Evolutionary conservation across 2,797 vertebrate species (phyloP).

Genomic region (Channallabes apus): DNA sequence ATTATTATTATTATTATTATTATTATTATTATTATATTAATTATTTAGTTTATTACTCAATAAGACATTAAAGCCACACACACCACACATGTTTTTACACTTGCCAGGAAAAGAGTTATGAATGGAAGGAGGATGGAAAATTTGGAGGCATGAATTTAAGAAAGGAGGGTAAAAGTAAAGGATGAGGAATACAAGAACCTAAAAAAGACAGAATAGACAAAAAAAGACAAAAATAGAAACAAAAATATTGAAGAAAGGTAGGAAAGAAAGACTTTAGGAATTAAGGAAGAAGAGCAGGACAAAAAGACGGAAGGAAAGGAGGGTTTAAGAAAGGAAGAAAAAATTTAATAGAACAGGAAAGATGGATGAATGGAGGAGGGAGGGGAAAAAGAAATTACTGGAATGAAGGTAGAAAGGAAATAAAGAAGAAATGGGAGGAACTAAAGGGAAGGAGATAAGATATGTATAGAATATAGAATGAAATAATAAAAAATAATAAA

Average conservation of each 20-base stretch:
- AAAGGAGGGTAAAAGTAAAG: background rate
- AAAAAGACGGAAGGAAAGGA: background rate
- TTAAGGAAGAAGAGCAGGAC: background rate
- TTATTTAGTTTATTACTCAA: too few species aligned
- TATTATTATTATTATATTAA: background rate
- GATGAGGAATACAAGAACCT: background rate
- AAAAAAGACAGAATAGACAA: background rate
- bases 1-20: background rate
- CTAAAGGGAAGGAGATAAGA: background rate
- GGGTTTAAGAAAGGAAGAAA: background rate
- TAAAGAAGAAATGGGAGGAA: too few species aligned
- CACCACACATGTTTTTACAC: too few species aligned
- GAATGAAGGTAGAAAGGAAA: background rate
- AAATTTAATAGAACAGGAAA: background rate
- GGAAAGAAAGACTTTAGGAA: too few species aligned
- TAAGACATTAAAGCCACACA: too few species aligned
- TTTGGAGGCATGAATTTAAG: too few species aligned
- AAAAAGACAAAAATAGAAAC: background rate
- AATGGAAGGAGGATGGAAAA: too few species aligned
- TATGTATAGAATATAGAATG: background rate
- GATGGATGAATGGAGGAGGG: too few species aligned
- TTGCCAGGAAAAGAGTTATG: too few species aligned
- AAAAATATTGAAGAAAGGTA: background rate
- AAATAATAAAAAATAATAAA: background rate
- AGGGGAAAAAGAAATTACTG: too few species aligned